Base-by-base conservation (phyloP, 2,888 invertebrate species). In the Anagyrus pseudococci region DNA sequence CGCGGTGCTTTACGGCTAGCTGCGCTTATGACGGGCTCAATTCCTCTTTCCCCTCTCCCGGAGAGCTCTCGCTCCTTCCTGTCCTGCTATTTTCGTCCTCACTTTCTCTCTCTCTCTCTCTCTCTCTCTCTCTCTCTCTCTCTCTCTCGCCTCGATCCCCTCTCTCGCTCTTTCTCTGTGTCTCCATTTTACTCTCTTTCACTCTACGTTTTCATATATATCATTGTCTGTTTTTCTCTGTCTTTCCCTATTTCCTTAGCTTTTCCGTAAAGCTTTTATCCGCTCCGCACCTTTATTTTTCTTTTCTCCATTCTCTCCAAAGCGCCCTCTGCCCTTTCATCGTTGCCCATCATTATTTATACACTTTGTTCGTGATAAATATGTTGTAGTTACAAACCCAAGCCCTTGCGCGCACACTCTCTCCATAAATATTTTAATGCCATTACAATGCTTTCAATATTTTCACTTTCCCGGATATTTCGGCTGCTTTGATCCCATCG, bases 1-100 rank as follows among this genome's bases (percentile, higher is more conserved):
- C 68, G 65, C 68, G 69, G 70, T 71, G 70, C 70, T 74, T 73
- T 70, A 73, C 71, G 72, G 73, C 68, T 73, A 70, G 74, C 70
- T 72, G 70, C 73, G 72, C 26, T 62, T 55, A 62, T 57, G 69
- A 66, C 68, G 68, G 44, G 52, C 62, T 47, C 52, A 19, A 49
- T 49, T 10, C 25, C 50, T 56, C 50, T 61, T 50, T 15, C 33
- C 33, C 29, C 33, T 26, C 26, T n/a, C 17, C 6, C 26, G 2
- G 20, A 2, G 4, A 19, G 15, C 4, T 19, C 19, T n/a, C 3
- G n/a, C 26, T 26, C 6, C 49, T 6, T 20, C n/a, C 29, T 23
- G 25, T 50, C 33, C 15, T 33, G 17, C 49, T 50, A 13, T 22
- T 8, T 46, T 46, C 15, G 4, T n/a, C 40, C n/a, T 41, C n/a